A percentile compares a stretch with the other conserved stretches of the same genome.
Evolutionary conservation across 2,888 invertebrate species (phyloP).

Genomic region (Frankliniella fusca): DNA sequence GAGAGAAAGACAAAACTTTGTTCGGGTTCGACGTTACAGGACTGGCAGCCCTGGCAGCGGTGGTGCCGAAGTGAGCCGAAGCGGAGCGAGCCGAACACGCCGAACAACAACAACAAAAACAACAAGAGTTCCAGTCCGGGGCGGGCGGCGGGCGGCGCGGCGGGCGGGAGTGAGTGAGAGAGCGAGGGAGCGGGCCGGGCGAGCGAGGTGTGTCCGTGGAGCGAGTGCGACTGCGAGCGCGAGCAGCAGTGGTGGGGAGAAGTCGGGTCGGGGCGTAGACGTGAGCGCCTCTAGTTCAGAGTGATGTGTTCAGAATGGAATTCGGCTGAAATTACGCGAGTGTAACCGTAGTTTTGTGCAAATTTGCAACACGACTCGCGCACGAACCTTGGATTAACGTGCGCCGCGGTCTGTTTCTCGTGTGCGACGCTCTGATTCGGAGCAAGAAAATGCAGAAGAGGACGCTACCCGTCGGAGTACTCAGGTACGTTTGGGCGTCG

Average conservation of each 20-base stretch:
- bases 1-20: too few relatives aligned
- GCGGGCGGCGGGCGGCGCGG: neutral
- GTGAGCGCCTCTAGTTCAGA: neutral
- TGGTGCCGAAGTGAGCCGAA: too few relatives aligned
- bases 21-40: neutral
- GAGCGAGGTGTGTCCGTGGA: slow-evolving; percentile 12
- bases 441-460: neutral
- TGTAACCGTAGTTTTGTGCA: neutral
- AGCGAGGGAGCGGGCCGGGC: neutral
- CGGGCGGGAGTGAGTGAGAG: neutral
- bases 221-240: too few relatives aligned
- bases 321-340: slow-evolving; percentile 15
- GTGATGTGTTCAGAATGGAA: slow-evolving; percentile 24
- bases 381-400: neutral
- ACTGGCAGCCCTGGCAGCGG: neutral
- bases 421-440: neutral
- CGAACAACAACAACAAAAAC: neutral
- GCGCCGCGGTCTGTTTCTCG: neutral
- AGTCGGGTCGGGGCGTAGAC: neutral
- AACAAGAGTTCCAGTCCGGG: slow-evolving; percentile 15
- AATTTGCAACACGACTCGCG: neutral
- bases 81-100: neutral
- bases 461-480: slow-evolving; percentile 13
- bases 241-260: neutral
- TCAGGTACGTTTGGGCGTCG: slow-evolving; percentile 14